Percentiles rank a stretch among this genome's conserved stretches.
These are phyloP conservation scores for Myotis planiceps DNA, from an alignment of 2,797 vertebrate genomes.

Conservation along the genomic window DNA sequence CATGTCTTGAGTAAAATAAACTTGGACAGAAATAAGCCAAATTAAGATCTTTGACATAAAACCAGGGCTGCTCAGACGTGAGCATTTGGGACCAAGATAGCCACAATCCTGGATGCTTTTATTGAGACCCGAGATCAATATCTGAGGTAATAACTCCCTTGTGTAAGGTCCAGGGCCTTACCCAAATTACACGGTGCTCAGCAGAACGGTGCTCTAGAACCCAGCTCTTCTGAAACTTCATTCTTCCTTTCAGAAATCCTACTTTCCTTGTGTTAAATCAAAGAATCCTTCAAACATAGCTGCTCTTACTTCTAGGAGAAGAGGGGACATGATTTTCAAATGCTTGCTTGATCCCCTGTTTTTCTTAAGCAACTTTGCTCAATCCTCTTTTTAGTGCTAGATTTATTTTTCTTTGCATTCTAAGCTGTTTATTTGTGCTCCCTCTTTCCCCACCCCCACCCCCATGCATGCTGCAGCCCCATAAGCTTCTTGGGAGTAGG, in stretches of 20 bases:
- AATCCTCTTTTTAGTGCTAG: neutral
- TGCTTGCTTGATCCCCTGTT: neutral
- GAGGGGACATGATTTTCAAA: neutral
- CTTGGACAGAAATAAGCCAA: neutral
- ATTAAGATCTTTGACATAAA: neutral
- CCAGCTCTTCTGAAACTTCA: neutral
- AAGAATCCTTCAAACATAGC: slow-evolving; percentile 20
- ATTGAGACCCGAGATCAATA: neutral
- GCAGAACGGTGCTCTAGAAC: neutral
- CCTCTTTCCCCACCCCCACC: neutral
- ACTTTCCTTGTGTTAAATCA: neutral
- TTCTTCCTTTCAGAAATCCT: neutral
- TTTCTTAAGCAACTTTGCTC: neutral
- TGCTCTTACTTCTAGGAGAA: neutral
- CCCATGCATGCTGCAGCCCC: too few species aligned
- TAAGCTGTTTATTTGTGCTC: neutral
- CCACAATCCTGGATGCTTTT: neutral
- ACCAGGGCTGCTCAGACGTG: neutral
- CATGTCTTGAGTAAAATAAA: neutral
- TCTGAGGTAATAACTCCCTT: neutral
- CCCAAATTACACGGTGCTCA: accelerated
- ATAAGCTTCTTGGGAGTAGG: neutral
- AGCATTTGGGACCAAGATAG: neutral
- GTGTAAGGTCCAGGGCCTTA: neutral
- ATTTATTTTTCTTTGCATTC: neutral